Evolutionary conservation across 2,113 vertebrate genomes (phyloP).

Genomic region (Malaclemys terrapin): DNA sequence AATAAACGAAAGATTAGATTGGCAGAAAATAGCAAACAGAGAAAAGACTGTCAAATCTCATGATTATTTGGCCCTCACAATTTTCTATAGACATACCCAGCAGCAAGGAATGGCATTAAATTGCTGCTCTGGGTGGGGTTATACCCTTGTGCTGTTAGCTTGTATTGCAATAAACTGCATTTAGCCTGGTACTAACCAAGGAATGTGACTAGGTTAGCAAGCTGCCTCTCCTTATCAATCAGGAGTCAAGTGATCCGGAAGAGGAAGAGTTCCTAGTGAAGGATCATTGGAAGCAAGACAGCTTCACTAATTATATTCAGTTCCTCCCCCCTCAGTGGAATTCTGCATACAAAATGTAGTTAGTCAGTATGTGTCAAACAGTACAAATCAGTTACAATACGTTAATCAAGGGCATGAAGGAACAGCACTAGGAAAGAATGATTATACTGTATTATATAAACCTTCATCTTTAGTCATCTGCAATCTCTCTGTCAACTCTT

Average conservation of each 20-base stretch:
- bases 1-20: not conserved
- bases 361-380: conserved; percentile 14
- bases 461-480: conserved; percentile 34
- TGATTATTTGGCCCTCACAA: not conserved
- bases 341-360: conserved; percentile 34
- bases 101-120: not conserved
- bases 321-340: conserved; percentile 13
- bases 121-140: not conserved
- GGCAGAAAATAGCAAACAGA: not conserved
- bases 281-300: conserved; percentile 28
- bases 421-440: conserved; percentile 22
- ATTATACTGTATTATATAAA: conserved; percentile 24
- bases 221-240: conserved; percentile 31
- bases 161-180: conserved; percentile 1
- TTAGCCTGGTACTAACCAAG: not conserved
- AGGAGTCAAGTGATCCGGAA: conserved; percentile 41
- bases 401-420: conserved; percentile 42
- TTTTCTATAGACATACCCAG: not conserved
- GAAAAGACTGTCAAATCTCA: not conserved
- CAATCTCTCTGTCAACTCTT: conserved; percentile 46
- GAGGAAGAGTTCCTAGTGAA: conserved; percentile 21
- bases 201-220: conserved; percentile 35
- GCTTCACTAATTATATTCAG: conserved; percentile 11
- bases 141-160: not conserved
- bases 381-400: conserved; percentile 5